Conservation (phyloP, 1,140 invertebrate genomes). For the Lethocerus indicus region DNA sequence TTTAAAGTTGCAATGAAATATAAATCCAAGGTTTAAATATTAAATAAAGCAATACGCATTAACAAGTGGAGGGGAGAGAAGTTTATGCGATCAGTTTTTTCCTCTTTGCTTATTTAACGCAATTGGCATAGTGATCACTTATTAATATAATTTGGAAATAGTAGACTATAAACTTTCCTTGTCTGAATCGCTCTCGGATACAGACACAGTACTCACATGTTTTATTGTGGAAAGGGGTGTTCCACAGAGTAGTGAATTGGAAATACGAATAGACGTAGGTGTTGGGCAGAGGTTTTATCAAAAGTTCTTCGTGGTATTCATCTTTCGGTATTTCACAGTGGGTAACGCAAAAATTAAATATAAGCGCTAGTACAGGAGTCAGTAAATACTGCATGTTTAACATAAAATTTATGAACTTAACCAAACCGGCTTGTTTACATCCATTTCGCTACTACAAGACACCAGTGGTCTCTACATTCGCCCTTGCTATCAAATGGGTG, state of each 20-base stretch:
- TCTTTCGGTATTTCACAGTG: slow-evolving; percentile 30
- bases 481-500: too few relatives aligned
- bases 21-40: neutral
- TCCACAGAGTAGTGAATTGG: slow-evolving; percentile 67
- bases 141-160: neutral
- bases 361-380: too few relatives aligned
- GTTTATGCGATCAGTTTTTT: neutral
- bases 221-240: slow-evolving; percentile 28
- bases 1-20: neutral
- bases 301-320: slow-evolving; percentile 59
- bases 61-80: neutral
- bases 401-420: too few relatives aligned
- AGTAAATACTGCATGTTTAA: too few relatives aligned
- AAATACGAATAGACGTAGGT: slow-evolving; percentile 71
- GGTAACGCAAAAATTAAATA: too few relatives aligned
- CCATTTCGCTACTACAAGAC: too few relatives aligned
- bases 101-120: slow-evolving; percentile 7
- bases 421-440: too few relatives aligned
- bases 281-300: slow-evolving; percentile 56
- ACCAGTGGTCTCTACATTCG: too few relatives aligned
- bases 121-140: too few relatives aligned
- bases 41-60: neutral
- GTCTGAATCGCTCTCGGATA: slow-evolving; percentile 1
- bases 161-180: neutral
- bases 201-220: slow-evolving; percentile 33